phyloP scores from a whole-genome alignment of 2,113 vertebrate genomes.

The Dicentrarchus labrax region DNA sequence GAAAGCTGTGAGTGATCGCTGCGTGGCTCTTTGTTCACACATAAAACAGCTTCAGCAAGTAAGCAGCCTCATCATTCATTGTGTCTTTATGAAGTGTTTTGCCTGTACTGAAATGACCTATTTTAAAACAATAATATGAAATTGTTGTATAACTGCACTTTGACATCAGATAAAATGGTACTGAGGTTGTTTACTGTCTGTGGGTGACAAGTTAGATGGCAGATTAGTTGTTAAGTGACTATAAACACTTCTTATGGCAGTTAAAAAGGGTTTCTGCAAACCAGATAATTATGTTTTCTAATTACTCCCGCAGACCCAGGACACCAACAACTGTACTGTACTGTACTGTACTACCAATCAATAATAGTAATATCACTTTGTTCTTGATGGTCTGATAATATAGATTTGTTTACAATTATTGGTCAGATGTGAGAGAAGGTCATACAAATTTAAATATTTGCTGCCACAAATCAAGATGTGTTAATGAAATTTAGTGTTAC shows the following conservation, averaged over 20 bases:
- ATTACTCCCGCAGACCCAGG: neutral
- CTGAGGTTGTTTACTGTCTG: neutral
- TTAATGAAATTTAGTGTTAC: neutral
- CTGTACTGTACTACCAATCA: neutral
- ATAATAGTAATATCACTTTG: neutral
- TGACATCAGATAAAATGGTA: neutral
- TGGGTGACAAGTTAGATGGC: too few relatives aligned
- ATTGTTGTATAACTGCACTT: neutral
- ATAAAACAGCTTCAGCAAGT: conserved; percentile 79
- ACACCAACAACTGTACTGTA: neutral
- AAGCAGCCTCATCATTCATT: conserved; percentile 1
- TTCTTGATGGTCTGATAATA: neutral
- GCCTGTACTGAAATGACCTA: neutral
- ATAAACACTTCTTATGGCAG: neutral
- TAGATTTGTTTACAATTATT: neutral
- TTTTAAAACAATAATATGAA: neutral
- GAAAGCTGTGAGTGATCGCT: conserved; percentile 72
- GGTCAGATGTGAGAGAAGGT: neutral
- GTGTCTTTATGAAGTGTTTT: neutral
- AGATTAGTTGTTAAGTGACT: neutral
- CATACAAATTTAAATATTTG: neutral
- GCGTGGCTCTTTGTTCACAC: conserved; percentile 71
- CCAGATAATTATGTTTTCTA: neutral
- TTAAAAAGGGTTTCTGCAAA: neutral
- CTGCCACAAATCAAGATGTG: neutral